Conservation (phyloP, 2,888 invertebrate genomes). For the Agrochola macilenta region DNA sequence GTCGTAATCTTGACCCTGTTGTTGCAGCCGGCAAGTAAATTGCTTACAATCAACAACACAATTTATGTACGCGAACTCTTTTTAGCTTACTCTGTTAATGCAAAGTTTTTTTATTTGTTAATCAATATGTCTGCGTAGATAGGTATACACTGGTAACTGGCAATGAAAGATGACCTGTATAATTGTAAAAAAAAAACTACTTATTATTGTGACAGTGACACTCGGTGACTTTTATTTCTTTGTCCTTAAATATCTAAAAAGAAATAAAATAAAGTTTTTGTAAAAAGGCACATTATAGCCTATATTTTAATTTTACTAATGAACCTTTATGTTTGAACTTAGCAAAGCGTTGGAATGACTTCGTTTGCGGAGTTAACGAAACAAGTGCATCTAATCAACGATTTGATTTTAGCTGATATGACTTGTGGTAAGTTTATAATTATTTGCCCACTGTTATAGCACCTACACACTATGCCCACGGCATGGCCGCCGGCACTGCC, state of each 20-base stretch:
- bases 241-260: too few relatives aligned
- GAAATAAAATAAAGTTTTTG: not conserved
- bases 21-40: constrained; percentile 67
- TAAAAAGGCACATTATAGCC: not conserved
- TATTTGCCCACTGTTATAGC: not conserved
- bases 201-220: constrained; percentile 22
- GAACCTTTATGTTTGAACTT: not conserved
- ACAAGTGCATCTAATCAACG: constrained; percentile 81
- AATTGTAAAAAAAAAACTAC: constrained; percentile 4
- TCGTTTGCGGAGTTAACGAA: constrained; percentile 80
- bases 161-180: not conserved
- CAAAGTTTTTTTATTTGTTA: constrained; percentile 9
- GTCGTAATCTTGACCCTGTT: constrained; percentile 82
- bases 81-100: constrained; percentile 15
- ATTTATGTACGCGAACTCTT: constrained; percentile 42
- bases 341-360: constrained; percentile 55
- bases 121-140: not conserved
- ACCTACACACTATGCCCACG: too few relatives aligned
- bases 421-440: constrained; percentile 72
- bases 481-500: too few relatives aligned
- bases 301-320: not conserved
- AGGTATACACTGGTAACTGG: constrained; percentile 36
- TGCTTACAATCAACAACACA: constrained; percentile 63
- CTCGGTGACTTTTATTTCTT: not conserved
- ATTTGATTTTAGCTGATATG: constrained; percentile 83